Percentiles rank a stretch among this genome's conserved stretches.
phyloP scores from a whole-genome alignment of 23 tunicate species.

The Corella eumyota region DNA sequence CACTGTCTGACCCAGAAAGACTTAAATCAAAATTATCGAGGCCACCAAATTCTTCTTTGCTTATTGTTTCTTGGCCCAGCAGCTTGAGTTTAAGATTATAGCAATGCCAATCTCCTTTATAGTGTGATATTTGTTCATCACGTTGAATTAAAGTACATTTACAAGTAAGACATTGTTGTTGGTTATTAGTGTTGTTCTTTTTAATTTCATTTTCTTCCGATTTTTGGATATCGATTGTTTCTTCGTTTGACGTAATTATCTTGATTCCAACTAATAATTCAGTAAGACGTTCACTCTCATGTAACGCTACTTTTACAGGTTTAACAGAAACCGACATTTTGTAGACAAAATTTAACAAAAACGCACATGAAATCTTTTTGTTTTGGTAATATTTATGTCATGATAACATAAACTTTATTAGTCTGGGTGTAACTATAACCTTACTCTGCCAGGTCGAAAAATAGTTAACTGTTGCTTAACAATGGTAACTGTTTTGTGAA shows the following conservation, averaged over 20 bases:
- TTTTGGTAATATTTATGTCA: too few species aligned
- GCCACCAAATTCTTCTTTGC: slow-evolving; percentile 50
- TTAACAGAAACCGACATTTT: too few species aligned
- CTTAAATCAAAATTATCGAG: too few species aligned
- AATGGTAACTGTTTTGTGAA: too few species aligned
- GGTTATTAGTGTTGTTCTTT: not conserved
- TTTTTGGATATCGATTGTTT: not conserved
- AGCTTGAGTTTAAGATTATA: slow-evolving; percentile 54
- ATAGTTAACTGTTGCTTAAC: too few species aligned
- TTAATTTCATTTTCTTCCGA: not conserved
- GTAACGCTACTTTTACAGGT: slow-evolving; percentile 2
- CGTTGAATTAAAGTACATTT: slow-evolving; percentile 21
- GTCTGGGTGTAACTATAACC: too few species aligned
- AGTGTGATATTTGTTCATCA: slow-evolving; percentile 50
- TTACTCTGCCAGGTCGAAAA: too few species aligned
- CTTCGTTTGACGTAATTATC: slow-evolving; percentile 1
- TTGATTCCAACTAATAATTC: slow-evolving; percentile 2
- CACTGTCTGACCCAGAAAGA: slow-evolving; percentile 77
- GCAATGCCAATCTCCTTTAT: slow-evolving; percentile 75
- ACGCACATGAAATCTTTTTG: too few species aligned
- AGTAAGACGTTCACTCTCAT: slow-evolving; percentile 3
- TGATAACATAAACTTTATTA: too few species aligned
- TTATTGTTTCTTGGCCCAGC: slow-evolving; percentile 17
- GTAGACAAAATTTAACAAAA: too few species aligned
- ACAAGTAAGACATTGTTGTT: slow-evolving; percentile 43